These are phyloP conservation scores for Cavia aperea DNA, from an alignment of 2,113 vertebrate genomes.

Conservation along the genomic window DNA sequence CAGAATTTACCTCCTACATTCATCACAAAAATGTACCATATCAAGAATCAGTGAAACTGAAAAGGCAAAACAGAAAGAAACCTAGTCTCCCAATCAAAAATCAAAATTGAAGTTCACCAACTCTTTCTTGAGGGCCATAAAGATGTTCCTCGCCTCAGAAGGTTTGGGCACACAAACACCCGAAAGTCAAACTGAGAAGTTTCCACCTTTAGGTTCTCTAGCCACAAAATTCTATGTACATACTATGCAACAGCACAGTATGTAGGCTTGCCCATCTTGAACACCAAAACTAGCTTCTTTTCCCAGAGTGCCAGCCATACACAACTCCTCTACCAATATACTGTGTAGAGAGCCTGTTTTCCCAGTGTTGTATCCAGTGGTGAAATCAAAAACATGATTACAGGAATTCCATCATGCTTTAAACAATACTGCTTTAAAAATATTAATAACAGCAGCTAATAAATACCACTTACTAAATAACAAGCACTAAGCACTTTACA, in stretches of 20 bases:
- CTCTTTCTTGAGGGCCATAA: background rate
- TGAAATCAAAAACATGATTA: background rate
- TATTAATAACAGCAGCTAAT: background rate
- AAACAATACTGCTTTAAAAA: background rate
- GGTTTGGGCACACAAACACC: background rate
- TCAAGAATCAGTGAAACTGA: background rate
- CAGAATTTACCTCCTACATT: background rate
- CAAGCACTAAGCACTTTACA: background rate
- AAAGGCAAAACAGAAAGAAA: slow-evolving; percentile 37
- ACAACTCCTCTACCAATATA: background rate
- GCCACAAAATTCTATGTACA: background rate
- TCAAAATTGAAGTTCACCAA: background rate
- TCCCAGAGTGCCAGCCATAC: background rate
- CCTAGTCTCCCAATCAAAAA: background rate
- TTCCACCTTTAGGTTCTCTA: background rate
- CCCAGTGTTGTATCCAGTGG: background rate
- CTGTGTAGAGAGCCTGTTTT: background rate
- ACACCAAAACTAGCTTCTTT: background rate
- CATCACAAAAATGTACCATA: background rate
- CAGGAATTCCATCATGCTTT: slow-evolving; percentile 13
- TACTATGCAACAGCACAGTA: background rate
- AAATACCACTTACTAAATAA: background rate
- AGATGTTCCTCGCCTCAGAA: background rate
- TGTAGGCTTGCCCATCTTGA: background rate
- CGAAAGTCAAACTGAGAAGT: background rate